phyloP scores from a whole-genome alignment of 1,140 invertebrate species.

The Drosophila virilis region DNA sequence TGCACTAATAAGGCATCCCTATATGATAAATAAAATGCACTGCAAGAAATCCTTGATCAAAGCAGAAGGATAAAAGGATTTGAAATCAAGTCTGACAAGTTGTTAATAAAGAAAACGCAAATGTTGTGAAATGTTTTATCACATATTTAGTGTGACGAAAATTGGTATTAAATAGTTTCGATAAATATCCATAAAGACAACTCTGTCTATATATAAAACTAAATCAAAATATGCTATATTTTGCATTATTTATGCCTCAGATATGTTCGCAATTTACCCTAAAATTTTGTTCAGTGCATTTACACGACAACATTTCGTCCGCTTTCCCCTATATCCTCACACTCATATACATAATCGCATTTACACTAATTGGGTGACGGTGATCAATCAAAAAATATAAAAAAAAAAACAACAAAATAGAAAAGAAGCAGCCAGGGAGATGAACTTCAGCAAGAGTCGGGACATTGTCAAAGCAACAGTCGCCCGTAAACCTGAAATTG shows the following conservation, averaged over 20 bases:
- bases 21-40: conserved; percentile 43
- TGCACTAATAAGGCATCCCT: conserved; percentile 68
- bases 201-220: too few relatives aligned
- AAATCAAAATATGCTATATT: background rate
- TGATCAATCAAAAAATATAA: conserved; percentile 75
- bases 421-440: conserved; percentile 12
- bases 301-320: conserved; percentile 8
- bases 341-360: conserved; percentile 82
- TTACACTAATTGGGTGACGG: conserved; percentile 82
- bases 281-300: conserved; percentile 48
- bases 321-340: conserved; percentile 50
- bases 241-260: background rate
- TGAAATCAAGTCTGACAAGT: too few relatives aligned
- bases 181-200: too few relatives aligned
- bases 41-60: conserved; percentile 23
- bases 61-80: too few relatives aligned
- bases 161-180: too few relatives aligned
- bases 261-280: background rate
- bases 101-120: too few relatives aligned
- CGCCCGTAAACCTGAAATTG: conserved; percentile 51
- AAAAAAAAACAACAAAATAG: conserved; percentile 25
- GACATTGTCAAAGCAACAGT: conserved; percentile 62
- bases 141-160: too few relatives aligned
- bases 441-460: conserved; percentile 19
- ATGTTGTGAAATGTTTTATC: too few relatives aligned